Evolutionary conservation across 2,888 invertebrate species (phyloP).

Genomic region (Bugula neritina): DNA sequence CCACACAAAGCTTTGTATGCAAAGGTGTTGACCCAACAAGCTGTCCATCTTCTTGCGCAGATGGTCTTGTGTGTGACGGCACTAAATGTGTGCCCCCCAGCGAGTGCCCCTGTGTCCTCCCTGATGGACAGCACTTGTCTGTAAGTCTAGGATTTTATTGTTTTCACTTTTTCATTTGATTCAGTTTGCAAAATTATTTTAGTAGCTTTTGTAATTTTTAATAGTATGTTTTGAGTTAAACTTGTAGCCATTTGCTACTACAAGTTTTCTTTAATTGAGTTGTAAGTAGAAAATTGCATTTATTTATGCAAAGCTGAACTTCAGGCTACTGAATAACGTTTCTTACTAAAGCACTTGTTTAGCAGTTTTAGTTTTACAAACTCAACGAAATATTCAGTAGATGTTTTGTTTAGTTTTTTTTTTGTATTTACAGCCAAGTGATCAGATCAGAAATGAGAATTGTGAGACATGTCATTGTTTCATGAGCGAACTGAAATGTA

Average conservation of each 20-base stretch:
- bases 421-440: slow-evolving; percentile 36
- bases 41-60: slow-evolving; percentile 53
- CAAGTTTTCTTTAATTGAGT: too few relatives aligned
- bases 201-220: too few relatives aligned
- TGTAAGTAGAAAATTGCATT: too few relatives aligned
- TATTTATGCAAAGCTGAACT: too few relatives aligned
- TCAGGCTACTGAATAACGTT: too few relatives aligned
- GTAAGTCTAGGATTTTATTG: slow-evolving; percentile 1
- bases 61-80: slow-evolving; percentile 68
- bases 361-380: too few relatives aligned
- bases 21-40: slow-evolving; percentile 42
- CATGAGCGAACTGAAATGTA: slow-evolving; percentile 66
- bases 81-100: slow-evolving; percentile 65
- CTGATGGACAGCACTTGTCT: background rate
- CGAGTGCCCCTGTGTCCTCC: slow-evolving; percentile 67
- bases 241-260: too few relatives aligned
- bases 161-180: background rate
- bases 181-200: too few relatives aligned
- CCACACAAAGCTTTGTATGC: slow-evolving; percentile 34
- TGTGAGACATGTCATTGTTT: slow-evolving; percentile 74
- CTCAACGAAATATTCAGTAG: too few relatives aligned
- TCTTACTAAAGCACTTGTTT: too few relatives aligned
- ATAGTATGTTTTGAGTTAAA: too few relatives aligned
- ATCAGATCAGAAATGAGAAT: slow-evolving; percentile 61
- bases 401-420: too few relatives aligned